Evolutionary conservation across 2,888 invertebrate genomes (phyloP).

Genomic region (Apomyelois bistriatella): DNA sequence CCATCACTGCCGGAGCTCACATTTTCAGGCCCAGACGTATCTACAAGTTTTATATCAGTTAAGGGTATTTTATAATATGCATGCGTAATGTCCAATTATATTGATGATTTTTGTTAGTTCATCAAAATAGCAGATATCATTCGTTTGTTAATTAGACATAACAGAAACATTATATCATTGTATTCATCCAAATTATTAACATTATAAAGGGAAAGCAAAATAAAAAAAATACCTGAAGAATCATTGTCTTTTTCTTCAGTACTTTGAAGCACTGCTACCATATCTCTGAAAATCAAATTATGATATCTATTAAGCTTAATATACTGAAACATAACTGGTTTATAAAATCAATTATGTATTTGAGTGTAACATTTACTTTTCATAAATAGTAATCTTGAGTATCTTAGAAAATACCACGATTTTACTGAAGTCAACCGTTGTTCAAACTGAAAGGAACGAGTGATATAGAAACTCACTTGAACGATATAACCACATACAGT

Average conservation of each 20-base stretch:
- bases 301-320: neutral
- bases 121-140: no score
- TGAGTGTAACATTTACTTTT: no score
- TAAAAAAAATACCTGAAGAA: constrained; percentile 57
- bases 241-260: constrained; percentile 81
- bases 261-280: constrained; percentile 84
- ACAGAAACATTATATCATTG: neutral
- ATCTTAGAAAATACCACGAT: no score
- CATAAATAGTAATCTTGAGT: no score
- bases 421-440: no score
- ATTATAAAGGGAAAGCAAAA: neutral
- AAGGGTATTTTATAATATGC: neutral
- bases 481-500: no score
- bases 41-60: constrained; percentile 30
- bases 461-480: no score
- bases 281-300: constrained; percentile 73
- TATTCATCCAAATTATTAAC: neutral
- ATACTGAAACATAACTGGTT: no score
- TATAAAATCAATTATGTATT: no score
- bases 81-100: neutral
- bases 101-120: no score
- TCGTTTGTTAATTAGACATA: no score
- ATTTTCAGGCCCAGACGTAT: constrained; percentile 85
- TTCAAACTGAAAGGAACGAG: no score
- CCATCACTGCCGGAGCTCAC: constrained; percentile 70